phyloP scores from a whole-genome alignment of 2,888 invertebrate species.

The Melitaea athalia region DNA sequence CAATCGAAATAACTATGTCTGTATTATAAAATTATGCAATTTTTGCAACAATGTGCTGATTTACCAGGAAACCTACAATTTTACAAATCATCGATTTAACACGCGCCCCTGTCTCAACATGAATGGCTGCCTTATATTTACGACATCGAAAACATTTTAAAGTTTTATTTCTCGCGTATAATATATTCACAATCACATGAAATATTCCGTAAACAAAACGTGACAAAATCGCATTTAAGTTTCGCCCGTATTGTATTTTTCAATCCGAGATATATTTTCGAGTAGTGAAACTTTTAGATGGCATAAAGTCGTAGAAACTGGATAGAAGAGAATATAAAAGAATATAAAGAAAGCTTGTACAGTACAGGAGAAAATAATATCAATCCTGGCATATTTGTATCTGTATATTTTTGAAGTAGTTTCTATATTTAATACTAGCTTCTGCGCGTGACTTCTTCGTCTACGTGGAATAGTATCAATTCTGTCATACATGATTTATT shows the following conservation, averaged over 20 bases:
- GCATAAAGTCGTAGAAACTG: neutral
- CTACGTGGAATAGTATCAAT: no score
- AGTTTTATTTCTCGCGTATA: constrained; percentile 17
- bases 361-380: neutral
- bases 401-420: no score
- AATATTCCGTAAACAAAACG: neutral
- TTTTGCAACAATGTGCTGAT: neutral
- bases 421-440: no score
- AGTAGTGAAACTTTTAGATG: neutral
- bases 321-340: neutral
- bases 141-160: constrained; percentile 25
- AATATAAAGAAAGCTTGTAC: neutral
- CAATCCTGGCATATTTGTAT: no score
- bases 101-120: constrained; percentile 13
- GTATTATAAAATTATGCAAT: no score
- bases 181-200: neutral
- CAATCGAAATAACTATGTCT: no score
- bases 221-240: neutral
- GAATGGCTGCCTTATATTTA: constrained; percentile 10
- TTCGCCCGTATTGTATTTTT: neutral
- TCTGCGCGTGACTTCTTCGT: no score
- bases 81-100: no score
- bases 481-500: no score
- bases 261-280: neutral
- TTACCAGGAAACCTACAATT: no score